These are phyloP conservation scores for Allophyes oxyacanthae DNA, from an alignment of 2,888 invertebrate genomes.

Conservation along the genomic window DNA sequence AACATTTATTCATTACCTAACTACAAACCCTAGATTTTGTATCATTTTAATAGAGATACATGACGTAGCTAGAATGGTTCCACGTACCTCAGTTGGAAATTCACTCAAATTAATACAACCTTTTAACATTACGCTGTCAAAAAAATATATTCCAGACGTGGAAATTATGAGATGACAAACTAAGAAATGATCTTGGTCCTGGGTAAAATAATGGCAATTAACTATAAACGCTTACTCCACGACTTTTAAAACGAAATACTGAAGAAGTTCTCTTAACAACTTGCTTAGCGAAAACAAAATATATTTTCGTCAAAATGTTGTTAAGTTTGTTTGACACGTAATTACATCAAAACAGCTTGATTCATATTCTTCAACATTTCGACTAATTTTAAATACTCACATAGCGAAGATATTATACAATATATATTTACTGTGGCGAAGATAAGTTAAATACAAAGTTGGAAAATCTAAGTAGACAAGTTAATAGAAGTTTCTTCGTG, in stretches of 20 bases:
- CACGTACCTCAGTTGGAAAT: no score
- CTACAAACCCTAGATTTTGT: conserved; percentile 2
- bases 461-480: conserved; percentile 15
- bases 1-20: conserved; percentile 27
- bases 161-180: not conserved
- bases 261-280: conserved; percentile 15
- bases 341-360: conserved; percentile 39
- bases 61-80: no score
- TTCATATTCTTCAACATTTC: conserved; percentile 49
- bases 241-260: conserved; percentile 22
- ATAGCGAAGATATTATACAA: no score
- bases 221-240: conserved; percentile 20
- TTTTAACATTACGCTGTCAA: no score
- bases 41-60: no score
- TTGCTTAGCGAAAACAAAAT: conserved; percentile 16
- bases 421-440: no score
- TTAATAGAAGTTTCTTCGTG: conserved; percentile 10
- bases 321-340: conserved; percentile 26
- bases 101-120: no score
- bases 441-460: conserved; percentile 39
- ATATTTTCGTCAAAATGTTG: conserved; percentile 18
- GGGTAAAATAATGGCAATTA: conserved; percentile 40
- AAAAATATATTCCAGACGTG: no score
- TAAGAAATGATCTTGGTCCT: conserved; percentile 5
- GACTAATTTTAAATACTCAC: conserved; percentile 43